Conservation (phyloP, 2,888 invertebrate species). For the Chrysodeixis includens region DNA sequence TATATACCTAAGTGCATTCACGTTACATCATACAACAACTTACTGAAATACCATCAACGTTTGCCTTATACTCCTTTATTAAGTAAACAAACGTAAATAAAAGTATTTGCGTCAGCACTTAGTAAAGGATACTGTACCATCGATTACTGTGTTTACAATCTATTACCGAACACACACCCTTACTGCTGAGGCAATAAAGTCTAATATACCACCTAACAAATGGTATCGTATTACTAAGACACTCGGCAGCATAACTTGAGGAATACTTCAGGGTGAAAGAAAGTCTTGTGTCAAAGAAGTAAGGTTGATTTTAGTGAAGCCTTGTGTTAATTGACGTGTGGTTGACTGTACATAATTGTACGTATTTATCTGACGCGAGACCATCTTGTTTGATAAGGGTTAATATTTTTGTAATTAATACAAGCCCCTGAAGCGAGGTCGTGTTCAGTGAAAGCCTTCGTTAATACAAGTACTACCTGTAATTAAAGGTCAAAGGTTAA, state of each 20-base stretch:
- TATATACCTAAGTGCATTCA: too few species aligned
- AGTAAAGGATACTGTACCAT: slow-evolving; percentile 17
- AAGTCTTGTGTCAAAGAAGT: neutral
- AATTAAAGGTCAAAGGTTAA: slow-evolving; percentile 36
- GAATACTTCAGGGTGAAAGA: neutral
- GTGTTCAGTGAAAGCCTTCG: slow-evolving; percentile 25
- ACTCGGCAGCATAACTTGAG: neutral
- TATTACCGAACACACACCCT: neutral
- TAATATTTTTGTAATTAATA: slow-evolving; percentile 47
- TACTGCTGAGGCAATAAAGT: neutral
- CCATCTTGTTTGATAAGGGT: slow-evolving; percentile 40
- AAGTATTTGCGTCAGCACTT: slow-evolving; percentile 33
- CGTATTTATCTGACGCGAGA: slow-evolving; percentile 20
- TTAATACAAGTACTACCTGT: slow-evolving; percentile 18
- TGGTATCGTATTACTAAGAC: neutral
- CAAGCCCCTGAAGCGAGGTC: slow-evolving; percentile 24
- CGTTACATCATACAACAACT: too few species aligned
- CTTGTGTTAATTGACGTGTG: neutral
- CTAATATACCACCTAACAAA: neutral
- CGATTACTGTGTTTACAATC: neutral
- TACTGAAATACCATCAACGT: too few species aligned
- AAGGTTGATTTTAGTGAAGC: neutral
- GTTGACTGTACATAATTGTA: slow-evolving; percentile 14
- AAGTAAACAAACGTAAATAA: slow-evolving; percentile 16
- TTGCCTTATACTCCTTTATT: neutral